A percentile compares a stretch with the other conserved stretches of the same genome.
Conservation (phyloP, 2,888 invertebrate species). For the Abrostola triplasia region DNA sequence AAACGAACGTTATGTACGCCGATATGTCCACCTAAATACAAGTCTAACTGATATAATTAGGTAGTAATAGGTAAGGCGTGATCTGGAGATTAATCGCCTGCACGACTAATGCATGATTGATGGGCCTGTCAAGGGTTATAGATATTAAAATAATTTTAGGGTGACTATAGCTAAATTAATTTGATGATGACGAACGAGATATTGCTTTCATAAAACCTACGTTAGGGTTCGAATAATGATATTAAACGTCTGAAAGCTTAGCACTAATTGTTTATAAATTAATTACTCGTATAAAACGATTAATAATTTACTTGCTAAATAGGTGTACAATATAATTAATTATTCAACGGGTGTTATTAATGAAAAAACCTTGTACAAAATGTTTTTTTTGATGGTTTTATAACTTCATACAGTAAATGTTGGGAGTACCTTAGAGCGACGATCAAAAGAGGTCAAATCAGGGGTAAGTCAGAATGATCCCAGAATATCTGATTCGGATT, state of each 20-base stretch:
- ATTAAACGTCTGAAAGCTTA: slow-evolving; percentile 3
- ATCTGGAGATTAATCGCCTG: slow-evolving; percentile 69
- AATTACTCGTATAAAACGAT: neutral
- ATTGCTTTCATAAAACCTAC: slow-evolving; percentile 9
- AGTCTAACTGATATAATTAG: slow-evolving; percentile 64
- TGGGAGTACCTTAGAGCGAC: too few species aligned
- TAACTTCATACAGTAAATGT: too few species aligned
- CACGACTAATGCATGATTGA: slow-evolving; percentile 63
- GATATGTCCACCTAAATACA: slow-evolving; percentile 59
- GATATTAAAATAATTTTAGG: slow-evolving; percentile 46
- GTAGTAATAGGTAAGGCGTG: slow-evolving; percentile 73
- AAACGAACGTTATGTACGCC: slow-evolving; percentile 63
- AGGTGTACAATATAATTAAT: too few species aligned
- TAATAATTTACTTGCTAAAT: too few species aligned
- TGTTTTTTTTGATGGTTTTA: too few species aligned
- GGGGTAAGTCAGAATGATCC: too few species aligned
- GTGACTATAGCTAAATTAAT: slow-evolving; percentile 18
- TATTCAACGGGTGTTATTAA: too few species aligned
- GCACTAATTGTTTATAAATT: neutral
- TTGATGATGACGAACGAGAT: slow-evolving; percentile 15
- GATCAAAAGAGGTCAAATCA: too few species aligned
- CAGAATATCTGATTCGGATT: too few species aligned
- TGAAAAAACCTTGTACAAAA: too few species aligned
- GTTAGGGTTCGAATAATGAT: neutral
- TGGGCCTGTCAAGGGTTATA: slow-evolving; percentile 51